These are phyloP conservation scores for Chelidonichthys spinosus DNA, from an alignment of 2,797 vertebrate genomes.

Conservation along the genomic window DNA sequence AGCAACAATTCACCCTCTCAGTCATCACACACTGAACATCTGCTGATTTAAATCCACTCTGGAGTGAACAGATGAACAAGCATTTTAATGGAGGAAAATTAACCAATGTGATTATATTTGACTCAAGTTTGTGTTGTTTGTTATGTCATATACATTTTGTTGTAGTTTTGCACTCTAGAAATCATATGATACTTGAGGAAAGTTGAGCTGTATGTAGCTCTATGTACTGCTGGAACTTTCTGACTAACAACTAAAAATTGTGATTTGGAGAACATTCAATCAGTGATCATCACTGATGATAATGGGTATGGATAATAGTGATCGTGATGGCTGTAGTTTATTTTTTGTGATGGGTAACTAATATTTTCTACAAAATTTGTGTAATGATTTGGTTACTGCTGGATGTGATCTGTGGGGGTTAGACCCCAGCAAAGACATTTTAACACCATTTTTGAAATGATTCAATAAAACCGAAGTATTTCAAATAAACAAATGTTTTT, in stretches of 20 bases:
- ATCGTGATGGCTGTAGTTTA: not conserved
- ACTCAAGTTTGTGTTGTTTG: not conserved
- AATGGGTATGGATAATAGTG: not conserved
- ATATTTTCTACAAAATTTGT: slow-evolving; percentile 16
- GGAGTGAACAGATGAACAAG: not conserved
- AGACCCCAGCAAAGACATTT: not conserved
- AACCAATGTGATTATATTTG: not conserved
- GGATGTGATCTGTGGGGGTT: not conserved
- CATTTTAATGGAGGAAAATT: not conserved
- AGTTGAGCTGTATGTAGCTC: not conserved
- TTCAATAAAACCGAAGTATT: slow-evolving; percentile 34
- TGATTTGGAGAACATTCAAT: slow-evolving; percentile 17
- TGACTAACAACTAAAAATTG: slow-evolving; percentile 13
- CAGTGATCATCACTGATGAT: not conserved
- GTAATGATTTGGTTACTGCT: not conserved
- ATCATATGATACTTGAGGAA: not conserved
- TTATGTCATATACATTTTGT: not conserved
- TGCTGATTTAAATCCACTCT: not conserved
- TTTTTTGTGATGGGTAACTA: slow-evolving; percentile 17
- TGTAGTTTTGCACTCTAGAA: slow-evolving; percentile 28
- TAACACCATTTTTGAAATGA: slow-evolving; percentile 30
- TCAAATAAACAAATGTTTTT: not conserved
- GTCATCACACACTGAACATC: not conserved
- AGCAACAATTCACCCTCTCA: not conserved
- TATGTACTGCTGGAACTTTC: not conserved